phyloP scores from a whole-genome alignment of 2,888 invertebrate genomes.

The Mythimna impura region DNA sequence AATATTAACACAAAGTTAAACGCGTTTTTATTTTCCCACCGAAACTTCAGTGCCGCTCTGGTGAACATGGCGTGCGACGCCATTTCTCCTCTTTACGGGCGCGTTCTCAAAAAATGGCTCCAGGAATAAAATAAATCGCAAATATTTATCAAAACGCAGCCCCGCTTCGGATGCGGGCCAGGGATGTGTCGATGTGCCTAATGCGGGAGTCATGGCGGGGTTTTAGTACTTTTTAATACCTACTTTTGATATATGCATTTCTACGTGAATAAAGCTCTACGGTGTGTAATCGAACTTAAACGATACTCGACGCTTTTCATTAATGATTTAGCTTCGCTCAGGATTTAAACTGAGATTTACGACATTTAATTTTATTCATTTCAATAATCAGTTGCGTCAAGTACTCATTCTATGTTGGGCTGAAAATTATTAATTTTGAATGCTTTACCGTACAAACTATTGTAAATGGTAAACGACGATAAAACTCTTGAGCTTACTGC shows the following conservation, averaged over 20 bases:
- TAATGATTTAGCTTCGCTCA: background rate
- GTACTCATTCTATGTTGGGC: background rate
- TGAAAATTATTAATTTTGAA: background rate
- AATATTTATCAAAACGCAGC: slow-evolving; percentile 87
- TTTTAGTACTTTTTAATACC: slow-evolving; percentile 33
- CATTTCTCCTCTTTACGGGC: slow-evolving; percentile 81
- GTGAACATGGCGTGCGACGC: slow-evolving; percentile 77
- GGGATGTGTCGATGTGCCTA: slow-evolving; percentile 66
- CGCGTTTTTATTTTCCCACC: slow-evolving; percentile 88
- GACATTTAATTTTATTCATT: background rate
- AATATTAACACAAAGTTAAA: slow-evolving; percentile 91
- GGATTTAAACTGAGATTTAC: slow-evolving; percentile 1
- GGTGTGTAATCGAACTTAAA: background rate
- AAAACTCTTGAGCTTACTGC: background rate
- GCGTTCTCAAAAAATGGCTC: slow-evolving; percentile 84
- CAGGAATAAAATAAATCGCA: slow-evolving; percentile 86
- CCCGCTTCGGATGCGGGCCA: slow-evolving; percentile 70
- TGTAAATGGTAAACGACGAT: background rate
- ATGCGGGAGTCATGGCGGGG: slow-evolving; percentile 41
- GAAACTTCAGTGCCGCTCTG: slow-evolving; percentile 83
- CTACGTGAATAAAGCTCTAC: background rate
- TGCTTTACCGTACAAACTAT: background rate
- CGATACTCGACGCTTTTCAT: background rate
- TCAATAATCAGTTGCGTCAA: background rate
- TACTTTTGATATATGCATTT: slow-evolving; percentile 18